Conservation (phyloP, 2,113 vertebrate genomes). For the Upupa epops region DNA sequence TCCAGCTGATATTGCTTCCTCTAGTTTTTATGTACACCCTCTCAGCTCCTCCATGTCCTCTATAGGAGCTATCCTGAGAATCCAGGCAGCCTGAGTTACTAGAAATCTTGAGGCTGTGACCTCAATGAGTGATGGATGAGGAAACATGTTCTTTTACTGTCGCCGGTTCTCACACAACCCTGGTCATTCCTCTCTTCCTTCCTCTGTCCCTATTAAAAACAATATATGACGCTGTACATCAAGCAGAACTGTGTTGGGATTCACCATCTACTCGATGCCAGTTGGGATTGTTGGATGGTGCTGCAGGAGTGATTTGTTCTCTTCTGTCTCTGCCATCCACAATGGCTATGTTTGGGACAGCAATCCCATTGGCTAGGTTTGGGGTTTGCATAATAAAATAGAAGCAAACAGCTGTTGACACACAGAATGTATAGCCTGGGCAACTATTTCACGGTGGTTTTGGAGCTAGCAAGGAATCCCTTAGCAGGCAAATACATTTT, state of each 20-base stretch:
- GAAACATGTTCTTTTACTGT: background rate
- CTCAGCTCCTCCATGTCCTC: background rate
- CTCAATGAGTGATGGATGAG: background rate
- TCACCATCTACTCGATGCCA: background rate
- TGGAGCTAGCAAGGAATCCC: background rate
- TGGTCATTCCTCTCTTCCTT: background rate
- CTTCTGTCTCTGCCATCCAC: background rate
- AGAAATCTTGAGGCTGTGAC: background rate
- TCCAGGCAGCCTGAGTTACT: background rate
- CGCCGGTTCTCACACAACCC: background rate
- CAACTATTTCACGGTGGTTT: background rate
- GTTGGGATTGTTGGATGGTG: background rate
- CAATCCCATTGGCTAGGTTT: background rate
- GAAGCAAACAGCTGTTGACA: background rate
- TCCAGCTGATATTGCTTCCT: rapidly evolving
- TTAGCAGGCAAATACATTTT: background rate
- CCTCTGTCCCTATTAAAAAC: background rate
- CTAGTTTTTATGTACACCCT: background rate
- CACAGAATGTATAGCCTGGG: background rate
- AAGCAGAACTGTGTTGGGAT: background rate
- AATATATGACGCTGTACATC: background rate
- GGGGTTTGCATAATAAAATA: background rate
- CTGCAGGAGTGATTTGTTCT: background rate
- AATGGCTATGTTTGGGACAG: background rate
- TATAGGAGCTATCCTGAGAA: background rate